These are phyloP conservation scores for Mesoclemmys tuberculata DNA, from an alignment of 2,113 vertebrate genomes.

Conservation along the genomic window DNA sequence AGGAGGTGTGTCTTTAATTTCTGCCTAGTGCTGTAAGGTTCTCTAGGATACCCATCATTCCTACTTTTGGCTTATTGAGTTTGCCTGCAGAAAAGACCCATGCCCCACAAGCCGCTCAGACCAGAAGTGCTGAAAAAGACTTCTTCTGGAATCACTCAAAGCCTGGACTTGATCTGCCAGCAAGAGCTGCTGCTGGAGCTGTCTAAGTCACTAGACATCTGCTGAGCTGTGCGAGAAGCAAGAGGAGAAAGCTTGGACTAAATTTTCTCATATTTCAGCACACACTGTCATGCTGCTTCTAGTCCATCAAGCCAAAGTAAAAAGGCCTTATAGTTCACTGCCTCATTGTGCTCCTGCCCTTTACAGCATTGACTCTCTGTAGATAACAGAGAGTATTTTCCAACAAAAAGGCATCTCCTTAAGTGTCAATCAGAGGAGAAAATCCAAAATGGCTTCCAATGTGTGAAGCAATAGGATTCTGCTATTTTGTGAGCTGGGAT, in stretches of 20 bases:
- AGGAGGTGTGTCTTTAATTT: background rate
- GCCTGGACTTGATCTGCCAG: background rate
- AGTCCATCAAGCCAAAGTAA: background rate
- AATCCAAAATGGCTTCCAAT: background rate
- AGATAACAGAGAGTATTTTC: background rate
- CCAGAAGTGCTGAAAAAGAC: background rate
- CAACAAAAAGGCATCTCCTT: background rate
- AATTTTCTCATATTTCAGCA: background rate
- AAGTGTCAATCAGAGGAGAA: background rate
- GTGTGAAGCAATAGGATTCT: background rate
- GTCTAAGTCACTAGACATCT: background rate
- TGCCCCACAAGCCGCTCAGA: background rate
- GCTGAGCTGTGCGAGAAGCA: background rate
- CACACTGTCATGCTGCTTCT: background rate
- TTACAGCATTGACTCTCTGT: background rate
- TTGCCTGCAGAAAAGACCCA: background rate
- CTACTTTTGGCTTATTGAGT: background rate
- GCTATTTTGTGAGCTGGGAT: rapidly evolving
- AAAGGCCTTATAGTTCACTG: background rate
- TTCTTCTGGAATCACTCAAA: background rate
- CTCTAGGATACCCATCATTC: background rate
- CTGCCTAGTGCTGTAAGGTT: background rate
- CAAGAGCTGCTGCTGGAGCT: background rate
- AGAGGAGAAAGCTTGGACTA: background rate
- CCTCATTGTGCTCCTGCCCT: background rate